Base-by-base conservation (phyloP, 2,888 invertebrate genomes). In the Prosopocoilus inquinatus region DNA sequence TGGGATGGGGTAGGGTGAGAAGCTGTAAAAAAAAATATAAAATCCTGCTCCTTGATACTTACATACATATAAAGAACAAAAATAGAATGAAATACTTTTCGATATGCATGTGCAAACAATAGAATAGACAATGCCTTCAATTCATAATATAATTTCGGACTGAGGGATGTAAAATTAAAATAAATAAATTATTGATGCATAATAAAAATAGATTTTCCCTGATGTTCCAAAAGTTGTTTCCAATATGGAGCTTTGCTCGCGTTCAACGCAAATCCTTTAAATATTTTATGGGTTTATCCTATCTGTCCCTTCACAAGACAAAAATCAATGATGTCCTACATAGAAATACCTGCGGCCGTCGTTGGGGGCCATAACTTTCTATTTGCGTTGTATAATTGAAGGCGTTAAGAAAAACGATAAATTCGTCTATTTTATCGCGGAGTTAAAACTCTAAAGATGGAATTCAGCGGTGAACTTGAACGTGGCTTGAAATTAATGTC, bases 401-500 rank as follows among this genome's bases (percentile, higher is more conserved):
- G 16, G 47, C 48, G 44, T 52, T 46, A 52, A 52, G 48, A 56
- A 48, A 48, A 35, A 56, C 56, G 39, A 52, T 56, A 52, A 56
- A 56, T 56, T 50, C 44, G 44, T 28, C 46, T 13, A 47, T 55
- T 56, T 56, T 56, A 56, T 48, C 49, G 50, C 51, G 20, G 47
- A 55, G 50, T 56, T 52, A 36, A 34, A 36, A 36, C 56, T 44
- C 51, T 56, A 56, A 56, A 56, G 56, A 56, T 51, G 48, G 48
- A 52, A 56, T 56, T 56, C 56, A 32, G 43, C 41, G 48, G 48
- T 52, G 56, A 52, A 56, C 47, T 56, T 52, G 52, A 52, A 50
- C 56, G 55, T 48, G 51, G 43, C 48, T 43, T 36, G 47, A 52
- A 56, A 56, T 56, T 56, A 56, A 56, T 56, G 56, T 52, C 51